Evolutionary conservation across 37 sponge, comb jelly and placozoan genomes (phyloP), one percentile per base, ranked within the genome.

Genomic region (Cladorhizidae sp.): DNA sequence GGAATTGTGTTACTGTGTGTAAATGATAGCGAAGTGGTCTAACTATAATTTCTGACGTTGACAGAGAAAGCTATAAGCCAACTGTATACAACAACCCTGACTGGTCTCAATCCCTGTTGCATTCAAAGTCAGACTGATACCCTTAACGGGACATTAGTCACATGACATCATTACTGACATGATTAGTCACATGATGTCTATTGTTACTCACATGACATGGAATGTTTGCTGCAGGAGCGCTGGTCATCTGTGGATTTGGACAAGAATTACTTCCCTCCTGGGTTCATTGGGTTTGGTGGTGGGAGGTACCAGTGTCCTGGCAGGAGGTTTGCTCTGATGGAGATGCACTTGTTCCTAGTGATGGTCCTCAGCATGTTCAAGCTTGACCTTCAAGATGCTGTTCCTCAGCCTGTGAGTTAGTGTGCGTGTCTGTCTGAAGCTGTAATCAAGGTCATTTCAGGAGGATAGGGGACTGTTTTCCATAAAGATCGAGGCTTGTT

Each of bases 261-360:
- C 40, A 90, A 82, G 65, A 80, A 80, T 57, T 83, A 85, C 62
- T 86, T 90, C 42, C 70, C 90, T 41, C 83, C 85, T 18, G 94
- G 94, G 12, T 93, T 93, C 64, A 87, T 93, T 76, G 94, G 83
- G 20, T 93, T 93, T 77, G 94, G 94, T 29, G 94, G 94, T 39
- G 94, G 94, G 23, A 57, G 94, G 32, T 93, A 88, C 63, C 90
- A 89, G 83, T 93, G 94, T 38, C 94, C 94, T 33, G 94, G 94
- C 49, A 85, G 91, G 64, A 90, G 94, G 94, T 93, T 93, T 86
- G 94, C 94, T 18, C 62, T 93, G 54, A 90, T 90, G 90, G 94
- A 93, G 57, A 90, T 93, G 91, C 91, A 93, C 62, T 67, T 90
- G 20, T 82, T 86, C 55, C 70, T 93, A 38, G 70, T 80, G 41